Base-by-base conservation (phyloP, 1,140 invertebrate species). In the Meloidogyne chitwoodi region DNA sequence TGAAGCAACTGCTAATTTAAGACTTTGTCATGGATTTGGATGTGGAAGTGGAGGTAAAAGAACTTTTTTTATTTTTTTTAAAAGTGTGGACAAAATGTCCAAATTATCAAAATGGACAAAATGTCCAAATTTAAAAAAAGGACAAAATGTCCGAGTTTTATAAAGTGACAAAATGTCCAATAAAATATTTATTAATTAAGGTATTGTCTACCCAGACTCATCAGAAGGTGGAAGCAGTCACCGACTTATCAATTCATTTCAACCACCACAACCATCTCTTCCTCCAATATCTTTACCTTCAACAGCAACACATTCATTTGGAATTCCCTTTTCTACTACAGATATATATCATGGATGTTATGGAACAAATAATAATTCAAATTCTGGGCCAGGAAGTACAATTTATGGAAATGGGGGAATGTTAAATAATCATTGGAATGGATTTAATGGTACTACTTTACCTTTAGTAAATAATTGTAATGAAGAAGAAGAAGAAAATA, bases 301-400 rank as follows among this genome's bases (percentile, higher is more conserved):
- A 48, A 26, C 67, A 29, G 10, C 44, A 70, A 70, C 8, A 48
- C 38, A 27, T 61, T 22, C 31, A 16, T 44, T 29, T 27, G 27
- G 26, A 8, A n/a, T 16, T 4, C 22, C 14, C 24, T 73, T n/a
- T 22, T 63, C 56, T 14, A 1, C 38, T 8, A 34, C 48, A 34
- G 71, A 73, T 64, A 56, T 73, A 27, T 73, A 73, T 26, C 71
- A 73, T 38, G 71, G 56, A 34, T 73, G 71, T 38, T 73, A 73
- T 63, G 41, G 61, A 3, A 44, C 71, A 16, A 41, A 16, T 19
- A 48, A 19, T 1, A n/a, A 38, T 38, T 24, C 19, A 8, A 16
- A 22, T 26, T 16, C 29, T 22, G 63, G 63, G 14, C 31, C 48
- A 29, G 71, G 71, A 56, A 73, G 71, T 73, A 38, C n/a, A n/a